Conservation (phyloP, 2,113 vertebrate species). For the Rattus norvegicus region DNA sequence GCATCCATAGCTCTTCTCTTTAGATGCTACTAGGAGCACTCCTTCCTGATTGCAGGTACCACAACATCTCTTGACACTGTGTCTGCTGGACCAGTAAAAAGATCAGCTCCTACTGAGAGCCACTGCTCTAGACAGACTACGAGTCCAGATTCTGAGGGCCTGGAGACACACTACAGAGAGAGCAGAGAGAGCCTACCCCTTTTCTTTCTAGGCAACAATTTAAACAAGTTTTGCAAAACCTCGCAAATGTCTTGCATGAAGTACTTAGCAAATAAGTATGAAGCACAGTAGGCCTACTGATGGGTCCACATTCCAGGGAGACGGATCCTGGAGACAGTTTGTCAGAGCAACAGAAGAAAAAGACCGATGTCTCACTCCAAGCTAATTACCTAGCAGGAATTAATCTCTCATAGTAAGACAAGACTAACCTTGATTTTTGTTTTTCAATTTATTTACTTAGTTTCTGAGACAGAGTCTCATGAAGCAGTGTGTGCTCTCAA, state of each 20-base stretch:
- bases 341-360: background rate
- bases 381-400: background rate
- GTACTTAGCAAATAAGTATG: background rate
- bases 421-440: background rate
- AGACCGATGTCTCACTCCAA: background rate
- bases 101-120: background rate
- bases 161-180: conserved; percentile 13
- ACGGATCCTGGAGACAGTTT: background rate
- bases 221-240: conserved; percentile 22
- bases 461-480: background rate
- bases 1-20: background rate
- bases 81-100: background rate
- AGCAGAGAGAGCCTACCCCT: background rate
- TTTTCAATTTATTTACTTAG: background rate
- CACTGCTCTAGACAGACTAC: background rate
- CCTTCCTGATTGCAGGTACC: background rate
- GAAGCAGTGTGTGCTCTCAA: background rate
- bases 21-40: background rate
- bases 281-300: background rate
- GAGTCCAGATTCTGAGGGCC: background rate
- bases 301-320: background rate
- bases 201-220: background rate
- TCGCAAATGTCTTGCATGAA: background rate
- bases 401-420: background rate
- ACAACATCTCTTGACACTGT: background rate